Conservation (phyloP, 2,888 invertebrate species). For the Linnaemya tessellans region DNA sequence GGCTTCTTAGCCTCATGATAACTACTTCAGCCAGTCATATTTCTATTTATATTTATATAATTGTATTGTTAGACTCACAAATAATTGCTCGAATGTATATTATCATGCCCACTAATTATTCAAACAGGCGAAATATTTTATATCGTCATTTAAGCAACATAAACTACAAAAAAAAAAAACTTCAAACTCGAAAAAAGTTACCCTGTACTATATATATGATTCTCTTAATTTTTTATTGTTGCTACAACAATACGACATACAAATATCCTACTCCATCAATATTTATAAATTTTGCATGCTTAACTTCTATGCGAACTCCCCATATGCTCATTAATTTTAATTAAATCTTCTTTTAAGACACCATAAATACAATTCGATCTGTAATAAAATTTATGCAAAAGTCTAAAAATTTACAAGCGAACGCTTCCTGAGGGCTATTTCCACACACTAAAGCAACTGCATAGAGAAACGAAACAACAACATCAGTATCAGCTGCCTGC, state of each 20-base stretch:
- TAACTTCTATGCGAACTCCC: conserved; percentile 28
- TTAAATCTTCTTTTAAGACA: conserved; percentile 58
- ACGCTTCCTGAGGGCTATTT: conserved; percentile 56
- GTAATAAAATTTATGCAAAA: conserved; percentile 59
- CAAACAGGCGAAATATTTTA: no score
- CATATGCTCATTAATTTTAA: conserved; percentile 67
- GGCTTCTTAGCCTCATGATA: no score
- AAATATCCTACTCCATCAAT: neutral
- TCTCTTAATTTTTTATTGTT: neutral
- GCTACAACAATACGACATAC: neutral
- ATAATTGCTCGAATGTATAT: no score
- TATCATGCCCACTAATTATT: no score
- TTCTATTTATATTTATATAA: no score
- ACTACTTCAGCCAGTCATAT: no score
- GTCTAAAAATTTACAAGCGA: conserved; percentile 31
- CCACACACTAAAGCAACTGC: conserved; percentile 1
- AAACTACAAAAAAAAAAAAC: no score
- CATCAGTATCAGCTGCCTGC: neutral
- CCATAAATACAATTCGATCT: conserved; percentile 41
- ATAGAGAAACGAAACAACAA: conserved; percentile 12
- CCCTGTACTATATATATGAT: neutral
- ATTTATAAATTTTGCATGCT: neutral
- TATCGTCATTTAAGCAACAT: no score
- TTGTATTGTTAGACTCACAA: no score
- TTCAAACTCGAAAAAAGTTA: no score